Evolutionary conservation across 2,113 vertebrate species (phyloP).

Genomic region (Micronisus gabar): DNA sequence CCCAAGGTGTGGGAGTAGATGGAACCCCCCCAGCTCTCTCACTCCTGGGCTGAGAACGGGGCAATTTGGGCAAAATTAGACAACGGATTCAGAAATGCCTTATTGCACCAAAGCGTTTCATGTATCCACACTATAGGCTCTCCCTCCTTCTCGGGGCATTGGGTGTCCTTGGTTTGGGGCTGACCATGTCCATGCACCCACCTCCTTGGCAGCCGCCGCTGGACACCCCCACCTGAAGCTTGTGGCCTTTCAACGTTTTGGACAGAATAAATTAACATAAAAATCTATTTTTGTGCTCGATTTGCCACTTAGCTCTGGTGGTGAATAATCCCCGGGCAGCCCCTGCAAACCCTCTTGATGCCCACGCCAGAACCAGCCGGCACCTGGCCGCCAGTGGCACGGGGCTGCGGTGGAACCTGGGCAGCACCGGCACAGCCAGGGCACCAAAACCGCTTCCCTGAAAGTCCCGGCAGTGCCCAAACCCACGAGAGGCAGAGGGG

Average conservation of each 20-base stretch:
- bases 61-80: background rate
- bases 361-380: accelerated
- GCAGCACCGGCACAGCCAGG: accelerated
- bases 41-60: background rate
- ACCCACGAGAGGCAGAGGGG: background rate
- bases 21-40: background rate
- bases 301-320: accelerated
- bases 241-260: accelerated
- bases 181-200: background rate
- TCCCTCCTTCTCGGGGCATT: accelerated
- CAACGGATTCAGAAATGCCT: accelerated
- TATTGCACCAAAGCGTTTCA: accelerated
- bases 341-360: background rate
- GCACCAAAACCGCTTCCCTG: accelerated
- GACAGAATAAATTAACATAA: background rate
- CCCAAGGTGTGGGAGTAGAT: background rate
- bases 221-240: background rate
- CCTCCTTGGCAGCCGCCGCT: accelerated
- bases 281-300: background rate
- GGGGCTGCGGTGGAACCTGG: accelerated
- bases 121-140: accelerated
- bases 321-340: background rate
- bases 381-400: accelerated
- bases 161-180: background rate
- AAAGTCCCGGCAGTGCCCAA: background rate